Conservation (phyloP, 2,113 vertebrate genomes). For the Corythornis vintsioides region DNA sequence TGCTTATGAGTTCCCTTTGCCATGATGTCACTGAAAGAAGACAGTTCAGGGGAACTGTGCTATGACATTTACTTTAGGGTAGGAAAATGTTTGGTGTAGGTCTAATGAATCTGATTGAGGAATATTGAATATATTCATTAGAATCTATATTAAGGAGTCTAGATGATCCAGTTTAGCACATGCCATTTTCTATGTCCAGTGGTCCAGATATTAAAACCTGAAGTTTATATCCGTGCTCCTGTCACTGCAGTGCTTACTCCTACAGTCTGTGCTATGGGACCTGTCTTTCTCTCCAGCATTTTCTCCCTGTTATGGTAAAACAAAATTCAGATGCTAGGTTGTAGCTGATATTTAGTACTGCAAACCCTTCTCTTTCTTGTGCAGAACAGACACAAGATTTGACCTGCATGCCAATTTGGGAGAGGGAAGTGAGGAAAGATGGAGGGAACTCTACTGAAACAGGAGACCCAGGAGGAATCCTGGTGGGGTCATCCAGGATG, state of each 20-base stretch:
- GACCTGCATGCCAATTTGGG: background rate
- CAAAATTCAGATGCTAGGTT: background rate
- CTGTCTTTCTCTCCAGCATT: background rate
- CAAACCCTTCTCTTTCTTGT: background rate
- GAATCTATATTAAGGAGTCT: background rate
- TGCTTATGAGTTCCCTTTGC: background rate
- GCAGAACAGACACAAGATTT: background rate
- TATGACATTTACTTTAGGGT: background rate
- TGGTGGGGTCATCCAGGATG: constrained; percentile 52
- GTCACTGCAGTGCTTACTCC: background rate
- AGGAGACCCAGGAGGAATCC: constrained; percentile 13
- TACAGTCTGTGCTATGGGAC: background rate
- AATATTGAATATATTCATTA: too few species aligned
- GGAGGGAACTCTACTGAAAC: constrained; percentile 37
- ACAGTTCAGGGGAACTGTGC: background rate
- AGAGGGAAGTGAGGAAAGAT: background rate
- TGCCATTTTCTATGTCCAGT: background rate
- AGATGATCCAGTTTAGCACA: background rate
- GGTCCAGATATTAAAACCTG: background rate
- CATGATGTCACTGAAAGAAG: background rate
- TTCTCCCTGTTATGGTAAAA: background rate
- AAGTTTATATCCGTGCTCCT: background rate
- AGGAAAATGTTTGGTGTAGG: background rate
- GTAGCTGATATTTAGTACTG: background rate
- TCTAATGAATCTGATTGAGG: background rate